Evolutionary conservation across 2,888 invertebrate species (phyloP), one percentile per base, ranked within the genome.

Genomic region (Stegophylla sp.): DNA sequence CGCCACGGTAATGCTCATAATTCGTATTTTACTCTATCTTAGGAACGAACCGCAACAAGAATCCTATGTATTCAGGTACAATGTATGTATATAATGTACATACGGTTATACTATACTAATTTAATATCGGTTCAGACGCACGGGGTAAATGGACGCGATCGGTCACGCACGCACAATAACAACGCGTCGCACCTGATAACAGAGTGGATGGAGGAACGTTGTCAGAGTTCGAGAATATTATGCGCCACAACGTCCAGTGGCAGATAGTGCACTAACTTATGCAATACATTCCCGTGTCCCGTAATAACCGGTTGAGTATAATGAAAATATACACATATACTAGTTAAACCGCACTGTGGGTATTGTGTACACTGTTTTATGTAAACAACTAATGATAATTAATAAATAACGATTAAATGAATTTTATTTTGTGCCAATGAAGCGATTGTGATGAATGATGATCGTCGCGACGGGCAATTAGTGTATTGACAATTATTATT

Each of bases 141-240:
- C 69, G 79, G 67, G 79, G 69, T 69, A 79, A 69, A 79, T 71
- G 79, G 79, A 79, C 79, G 79, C 79, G 71, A 79, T 79, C 79
- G 41, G 79, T 79, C 79, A 79, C 79, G 71, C 79, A 79, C 79
- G 59, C 71, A 79, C 79, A 79, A 77, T 15, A 79, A 71, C 79
- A 79, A 79, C 71, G 79, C 79, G 79, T 71, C 71, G 23, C 9
- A 41, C 51, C 48, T 79, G 79, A 79, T 79, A 79, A 79, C 66
- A 76, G 53, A 43, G 69, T 43, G n/a, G 13, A 34, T 51, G 34
- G 56, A 72, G 71, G 9, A 56, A 53, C 51, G 53, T 71, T 71
- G 53, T 71, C 34, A 20, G 20, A 71, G 48, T 67, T 66, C 43
- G 69, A 5, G 10, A n/a, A 1, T 28, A 51, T 34, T 20, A 12